Evolutionary conservation across 2,113 vertebrate genomes (phyloP), one percentile per base, ranked within the genome.

Genomic region (Callaeas wilsoni): DNA sequence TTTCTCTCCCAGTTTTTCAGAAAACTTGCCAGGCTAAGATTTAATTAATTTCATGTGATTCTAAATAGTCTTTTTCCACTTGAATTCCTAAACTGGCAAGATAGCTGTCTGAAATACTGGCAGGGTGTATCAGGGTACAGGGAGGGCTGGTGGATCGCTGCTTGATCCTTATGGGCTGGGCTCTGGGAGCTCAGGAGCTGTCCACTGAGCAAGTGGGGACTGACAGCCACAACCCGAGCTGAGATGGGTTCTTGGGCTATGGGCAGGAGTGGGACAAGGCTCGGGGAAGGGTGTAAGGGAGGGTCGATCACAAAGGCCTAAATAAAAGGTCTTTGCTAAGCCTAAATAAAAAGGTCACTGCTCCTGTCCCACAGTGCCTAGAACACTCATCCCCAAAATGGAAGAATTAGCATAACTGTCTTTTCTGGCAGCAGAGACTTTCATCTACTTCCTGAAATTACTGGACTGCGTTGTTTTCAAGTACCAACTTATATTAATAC

Each of bases 201-300:
- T 7, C 30, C 2, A 0, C 25, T 23, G 33, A 20, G 37, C 11
- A 71, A 13, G 8, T 0, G 1, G 13, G 8, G 14, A 49, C n/a
- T 49, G 20, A 35, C 35, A n/a, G 23, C 9, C 19, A 13, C 69
- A 30, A 23, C 10, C 10, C 17, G 30, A 62, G 26, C 13, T 55
- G 39, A 46, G 49, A 65, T 23, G 18, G 4, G 2, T 12, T 71
- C 30, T 30, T 80, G 67, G 12, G 13, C 23, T 70, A 17, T 7
- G 27, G 23, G 7, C 17, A 56, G 23, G 65, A n/a, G 7, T 22
- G 19, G 29, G 6, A 70, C 16, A 70, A 82, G 30, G 6, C 12
- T 42, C 0, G 0, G 14, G 22, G 8, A 67, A 82, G 13, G 37
- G 4, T 62, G 25, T 47, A 33, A 16, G 32, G 6, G 6, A 53